Percentiles rank a stretch among this genome's conserved stretches.
phyloP scores from a whole-genome alignment of 2,113 vertebrate species.

The Eira barbara region DNA sequence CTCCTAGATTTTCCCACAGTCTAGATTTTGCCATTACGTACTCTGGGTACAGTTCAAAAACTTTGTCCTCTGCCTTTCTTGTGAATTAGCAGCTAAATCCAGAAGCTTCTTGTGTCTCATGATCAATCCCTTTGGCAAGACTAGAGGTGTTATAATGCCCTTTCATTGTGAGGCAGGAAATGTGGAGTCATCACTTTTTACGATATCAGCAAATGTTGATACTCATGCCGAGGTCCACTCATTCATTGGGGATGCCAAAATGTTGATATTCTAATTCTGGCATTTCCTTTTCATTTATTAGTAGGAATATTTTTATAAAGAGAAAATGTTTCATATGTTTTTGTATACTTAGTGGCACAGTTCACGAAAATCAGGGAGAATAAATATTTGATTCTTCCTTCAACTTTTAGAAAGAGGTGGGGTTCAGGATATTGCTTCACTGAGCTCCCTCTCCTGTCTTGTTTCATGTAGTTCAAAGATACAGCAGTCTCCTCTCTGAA shows the following conservation, averaged over 20 bases:
- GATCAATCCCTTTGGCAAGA: neutral
- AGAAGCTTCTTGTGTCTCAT: neutral
- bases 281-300: neutral
- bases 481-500: neutral
- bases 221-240: no score
- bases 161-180: neutral
- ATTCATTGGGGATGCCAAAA: neutral
- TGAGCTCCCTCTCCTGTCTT: neutral
- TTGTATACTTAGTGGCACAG: no score
- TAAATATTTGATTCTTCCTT: neutral
- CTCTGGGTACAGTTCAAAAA: neutral
- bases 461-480: neutral
- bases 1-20: neutral
- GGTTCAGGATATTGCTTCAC: neutral
- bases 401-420: neutral
- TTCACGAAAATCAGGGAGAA: neutral
- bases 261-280: neutral
- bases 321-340: neutral
- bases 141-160: neutral
- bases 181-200: neutral
- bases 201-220: neutral
- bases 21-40: neutral
- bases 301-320: neutral
- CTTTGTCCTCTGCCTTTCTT: neutral
- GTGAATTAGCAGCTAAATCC: neutral